These are phyloP conservation scores for Darevskia nairensis DNA, from an alignment of 2,797 vertebrate species.

Conservation along the genomic window DNA sequence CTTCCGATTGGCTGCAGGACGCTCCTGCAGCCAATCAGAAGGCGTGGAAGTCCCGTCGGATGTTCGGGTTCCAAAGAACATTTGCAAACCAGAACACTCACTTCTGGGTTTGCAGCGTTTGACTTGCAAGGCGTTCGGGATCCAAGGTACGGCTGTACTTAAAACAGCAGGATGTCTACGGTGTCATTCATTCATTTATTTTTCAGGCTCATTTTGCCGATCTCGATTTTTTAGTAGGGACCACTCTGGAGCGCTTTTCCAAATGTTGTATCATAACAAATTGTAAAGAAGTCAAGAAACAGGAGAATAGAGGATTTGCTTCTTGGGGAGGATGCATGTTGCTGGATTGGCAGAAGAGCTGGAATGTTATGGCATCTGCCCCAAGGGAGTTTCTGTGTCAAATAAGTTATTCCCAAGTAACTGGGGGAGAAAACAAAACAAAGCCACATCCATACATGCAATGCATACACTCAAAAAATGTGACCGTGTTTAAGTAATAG, in stretches of 20 bases:
- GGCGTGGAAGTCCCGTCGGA: no score
- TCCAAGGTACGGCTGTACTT: no score
- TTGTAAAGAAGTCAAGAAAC: not conserved
- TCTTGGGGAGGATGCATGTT: not conserved
- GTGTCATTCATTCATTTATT: not conserved
- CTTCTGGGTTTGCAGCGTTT: no score
- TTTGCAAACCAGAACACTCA: no score
- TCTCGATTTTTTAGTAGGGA: not conserved
- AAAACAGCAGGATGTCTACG: no score
- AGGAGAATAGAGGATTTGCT: not conserved
- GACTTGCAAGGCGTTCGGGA: no score
- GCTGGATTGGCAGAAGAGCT: not conserved
- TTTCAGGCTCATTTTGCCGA: not conserved
- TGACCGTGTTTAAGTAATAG: not conserved
- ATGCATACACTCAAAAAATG: not conserved
- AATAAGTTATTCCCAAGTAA: not conserved
- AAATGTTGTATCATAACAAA: not conserved
- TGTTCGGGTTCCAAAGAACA: no score
- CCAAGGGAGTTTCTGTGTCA: not conserved
- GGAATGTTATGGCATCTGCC: not conserved
- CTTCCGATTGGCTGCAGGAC: no score
- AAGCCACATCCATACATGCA: not conserved
- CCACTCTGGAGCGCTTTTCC: not conserved
- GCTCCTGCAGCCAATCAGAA: no score
- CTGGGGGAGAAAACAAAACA: not conserved